Evolutionary conservation across 2,113 vertebrate species (phyloP), one percentile per base, ranked within the genome.

Genomic region (Nematolebias whitei): DNA sequence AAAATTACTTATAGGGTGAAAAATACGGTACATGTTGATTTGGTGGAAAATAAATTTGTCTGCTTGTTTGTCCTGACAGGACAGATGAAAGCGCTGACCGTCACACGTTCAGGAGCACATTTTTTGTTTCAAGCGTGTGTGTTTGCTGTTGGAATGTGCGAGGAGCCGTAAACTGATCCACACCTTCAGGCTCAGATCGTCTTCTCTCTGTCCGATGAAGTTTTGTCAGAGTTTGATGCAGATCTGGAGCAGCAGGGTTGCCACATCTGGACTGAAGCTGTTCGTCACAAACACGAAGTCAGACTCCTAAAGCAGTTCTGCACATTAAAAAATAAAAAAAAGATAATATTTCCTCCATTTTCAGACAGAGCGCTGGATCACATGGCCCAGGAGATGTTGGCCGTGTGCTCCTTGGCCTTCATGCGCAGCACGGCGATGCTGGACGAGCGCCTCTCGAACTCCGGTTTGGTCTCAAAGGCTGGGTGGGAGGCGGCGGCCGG

Each of bases 371-470:
- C 12, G 1, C 56, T 48, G 7, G 38, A 56, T 97, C 95, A 98
- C 95, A 99, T 96, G 83, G 97, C 95, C 98, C 98, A 99, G 65
- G 98, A 97, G 90, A 99, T 99, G 92, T 99, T 99, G 80, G 98
- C 98, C 45, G 98, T 83, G 71, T 99, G 98, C 90, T 99, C 98
- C 85, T 99, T 99, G 85, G 97, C 98, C 89, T 99, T 99, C 98
- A 99, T 98, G 84, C 98, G 94, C 89, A 99, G 94, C 80, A 98
- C 98, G 2, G 98, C 98, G 24, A 99, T 99, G 86, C 97, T 99
- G 84, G 98, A 99, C 22, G 98, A 98, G 52, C 98, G 93, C 65
- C 98, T 90, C 92, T 99, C 98, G 48, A 98, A 96, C 84, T 99
- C 98, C 0, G 98, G 97, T 85, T 98, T 99, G 82, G 94, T 91